Base-by-base conservation (phyloP, 2,888 invertebrate species). In the Entomobrya multifasciata region DNA sequence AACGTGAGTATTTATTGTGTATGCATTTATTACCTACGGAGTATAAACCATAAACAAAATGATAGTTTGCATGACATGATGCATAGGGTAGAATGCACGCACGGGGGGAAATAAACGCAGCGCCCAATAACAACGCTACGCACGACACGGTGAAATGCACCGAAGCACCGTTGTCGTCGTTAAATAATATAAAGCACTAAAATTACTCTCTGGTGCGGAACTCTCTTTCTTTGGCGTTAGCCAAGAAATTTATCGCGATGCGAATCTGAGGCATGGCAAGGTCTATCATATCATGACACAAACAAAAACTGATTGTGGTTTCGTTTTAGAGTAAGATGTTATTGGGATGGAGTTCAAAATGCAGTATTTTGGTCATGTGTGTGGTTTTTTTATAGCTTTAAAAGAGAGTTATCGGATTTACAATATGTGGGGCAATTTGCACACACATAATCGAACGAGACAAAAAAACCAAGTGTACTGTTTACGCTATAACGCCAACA, bases 161-260 rank as follows among this genome's bases (percentile, higher is more conserved):
- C 52, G n/a, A 55, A n/a, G 57, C 67, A 67, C 41, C 22, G 13
- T 36, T 8, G 36, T 36, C 36, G 36, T 36, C 36, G 36, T 36
- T 36, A 36, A 4, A 8, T 36, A 36, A 36, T 36, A 36, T 6
- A 4, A 36, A 36, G 27, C 72, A 72, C 49, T 49, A 67, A 41
- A 44, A 67, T 49, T 47, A 44, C 70, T 70, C 70, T 72, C 52
- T n/a, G n/a, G n/a, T n/a, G n/a, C n/a, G n/a, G n/a, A n/a, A n/a
- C n/a, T 15, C n/a, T 72, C 72, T 72, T 67, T 67, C 6, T 25
- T 20, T 57, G 25, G 1, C 36, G n/a, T 30, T 52, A 8, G 72
- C 72, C 72, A 72, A 72, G 72, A 72, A 47, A 49, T 72, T 72
- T 72, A 72, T 72, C 72, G 47, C 27, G 72, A 72, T 72, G 49